Evolutionary conservation across 2,888 invertebrate species (phyloP).

Genomic region (Zhuqinia jingwanae): DNA sequence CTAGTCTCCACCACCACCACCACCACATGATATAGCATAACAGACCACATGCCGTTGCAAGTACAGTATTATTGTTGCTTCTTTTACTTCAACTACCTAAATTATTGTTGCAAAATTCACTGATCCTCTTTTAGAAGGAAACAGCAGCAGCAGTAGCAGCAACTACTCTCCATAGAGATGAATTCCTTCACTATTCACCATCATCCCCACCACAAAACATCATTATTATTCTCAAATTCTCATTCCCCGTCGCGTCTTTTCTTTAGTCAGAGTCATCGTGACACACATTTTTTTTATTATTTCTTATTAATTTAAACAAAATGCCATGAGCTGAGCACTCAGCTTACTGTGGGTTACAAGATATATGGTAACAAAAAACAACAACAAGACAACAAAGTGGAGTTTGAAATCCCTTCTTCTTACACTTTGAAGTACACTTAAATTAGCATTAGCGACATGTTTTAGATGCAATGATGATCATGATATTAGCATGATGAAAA

Average conservation of each 20-base stretch:
- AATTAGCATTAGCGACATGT: constrained; percentile 46
- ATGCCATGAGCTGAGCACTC: constrained; percentile 39
- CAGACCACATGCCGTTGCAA: constrained; percentile 60
- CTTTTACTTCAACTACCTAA: no score
- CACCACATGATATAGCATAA: no score
- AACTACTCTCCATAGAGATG: constrained; percentile 10
- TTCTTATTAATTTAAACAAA: constrained; percentile 53
- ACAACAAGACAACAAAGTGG: constrained; percentile 25
- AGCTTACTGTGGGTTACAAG: background rate
- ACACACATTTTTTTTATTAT: constrained; percentile 68
- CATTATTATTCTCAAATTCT: constrained; percentile 43
- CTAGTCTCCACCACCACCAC: no score
- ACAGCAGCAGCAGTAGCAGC: no score
- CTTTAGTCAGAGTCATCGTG: constrained; percentile 44
- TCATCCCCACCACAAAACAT: constrained; percentile 46
- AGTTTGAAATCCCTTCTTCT: constrained; percentile 21
- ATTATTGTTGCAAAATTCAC: no score
- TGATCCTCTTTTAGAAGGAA: no score
- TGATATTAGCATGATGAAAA: no score
- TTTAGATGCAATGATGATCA: no score
- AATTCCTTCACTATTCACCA: constrained; percentile 46
- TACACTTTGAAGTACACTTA: constrained; percentile 31
- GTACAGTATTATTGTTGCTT: no score
- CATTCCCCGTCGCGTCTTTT: no score
- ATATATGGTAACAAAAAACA: constrained; percentile 5